Base-by-base conservation (phyloP, 2,888 invertebrate genomes). In the Gryllus longicercus region DNA sequence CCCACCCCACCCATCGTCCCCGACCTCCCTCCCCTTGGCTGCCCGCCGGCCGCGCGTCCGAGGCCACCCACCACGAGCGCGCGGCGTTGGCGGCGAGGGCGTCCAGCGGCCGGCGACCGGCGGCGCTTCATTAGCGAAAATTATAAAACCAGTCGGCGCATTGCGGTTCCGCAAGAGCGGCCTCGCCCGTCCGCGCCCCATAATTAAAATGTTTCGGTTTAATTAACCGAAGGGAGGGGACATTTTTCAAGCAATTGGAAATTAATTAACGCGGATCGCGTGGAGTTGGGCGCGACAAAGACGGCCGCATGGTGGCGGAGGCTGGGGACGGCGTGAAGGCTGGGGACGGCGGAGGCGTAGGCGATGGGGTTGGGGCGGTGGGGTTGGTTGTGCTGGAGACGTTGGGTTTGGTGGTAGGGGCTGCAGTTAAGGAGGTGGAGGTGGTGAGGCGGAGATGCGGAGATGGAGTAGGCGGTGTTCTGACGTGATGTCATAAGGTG, bases 171-270 rank as follows among this genome's bases (percentile, higher is more conserved):
- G 63, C 63, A 14, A 63, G 63, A 63, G 63, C n/a, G 63, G 63
- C 16, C n/a, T 38, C 38, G 38, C 63, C n/a, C n/a, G 63, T n/a
- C 63, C 63, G 10, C n/a, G 14, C 5, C 4, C 63, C n/a, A n/a
- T 63, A 63, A 63, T 63, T 63, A 63, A 63, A 63, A 63, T 63
- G 63, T 63, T 63, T 63, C 63, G 63, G 63, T 63, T 63, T 63
- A 63, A 63, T 63, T 63, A 63, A 18, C 63, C 14, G 63, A 63
- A 63, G 14, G 63, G n/a, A 63, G 14, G 63, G 63, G 63, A 18
- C 14, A 63, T 63, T 63, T 63, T 63, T 63, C 63, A 63, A 63
- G 63, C 63, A 63, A 63, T 63, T 63, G 63, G 63, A 63, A 18
- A n/a, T 63, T 63, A 63, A 63, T 63, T 14, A 63, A 63, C 63